Percentiles rank a stretch among this genome's conserved stretches.
Evolutionary conservation across 2,113 vertebrate genomes (phyloP).

Genomic region (Nymphicus hollandicus): DNA sequence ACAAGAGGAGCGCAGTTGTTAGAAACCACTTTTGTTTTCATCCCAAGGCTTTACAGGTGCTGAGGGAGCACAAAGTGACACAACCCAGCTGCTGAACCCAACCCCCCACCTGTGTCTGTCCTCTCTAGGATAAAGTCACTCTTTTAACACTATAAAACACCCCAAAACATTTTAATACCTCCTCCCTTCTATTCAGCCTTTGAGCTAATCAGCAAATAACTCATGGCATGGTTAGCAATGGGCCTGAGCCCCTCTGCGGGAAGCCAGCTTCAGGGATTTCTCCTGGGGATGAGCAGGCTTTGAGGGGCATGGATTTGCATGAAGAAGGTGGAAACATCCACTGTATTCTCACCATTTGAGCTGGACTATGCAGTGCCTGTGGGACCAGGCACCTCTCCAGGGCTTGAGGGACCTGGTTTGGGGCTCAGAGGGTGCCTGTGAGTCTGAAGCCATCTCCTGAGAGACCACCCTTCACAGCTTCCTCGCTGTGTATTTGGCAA

Average conservation of each 20-base stretch:
- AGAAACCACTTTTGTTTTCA: neutral
- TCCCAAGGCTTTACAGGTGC: neutral
- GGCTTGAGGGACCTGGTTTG: accelerated
- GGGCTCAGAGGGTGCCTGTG: neutral
- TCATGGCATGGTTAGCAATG: neutral
- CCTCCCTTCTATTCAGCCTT: neutral
- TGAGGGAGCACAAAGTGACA: neutral
- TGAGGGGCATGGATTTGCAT: accelerated
- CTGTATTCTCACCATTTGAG: accelerated
- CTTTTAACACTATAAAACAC: neutral
- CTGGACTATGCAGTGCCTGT: accelerated
- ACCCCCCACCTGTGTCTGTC: accelerated
- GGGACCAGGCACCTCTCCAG: neutral
- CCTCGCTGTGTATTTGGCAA: accelerated
- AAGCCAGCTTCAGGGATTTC: neutral
- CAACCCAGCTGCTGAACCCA: neutral
- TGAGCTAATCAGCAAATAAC: neutral
- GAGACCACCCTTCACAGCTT: neutral
- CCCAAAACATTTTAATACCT: neutral
- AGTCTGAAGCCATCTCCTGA: neutral
- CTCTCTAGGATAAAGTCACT: neutral
- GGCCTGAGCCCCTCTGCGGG: neutral
- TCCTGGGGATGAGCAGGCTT: neutral
- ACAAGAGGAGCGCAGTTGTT: neutral
- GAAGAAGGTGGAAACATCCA: neutral